Base-by-base conservation (phyloP, 2,888 invertebrate species). In the Microplitis manilae region DNA sequence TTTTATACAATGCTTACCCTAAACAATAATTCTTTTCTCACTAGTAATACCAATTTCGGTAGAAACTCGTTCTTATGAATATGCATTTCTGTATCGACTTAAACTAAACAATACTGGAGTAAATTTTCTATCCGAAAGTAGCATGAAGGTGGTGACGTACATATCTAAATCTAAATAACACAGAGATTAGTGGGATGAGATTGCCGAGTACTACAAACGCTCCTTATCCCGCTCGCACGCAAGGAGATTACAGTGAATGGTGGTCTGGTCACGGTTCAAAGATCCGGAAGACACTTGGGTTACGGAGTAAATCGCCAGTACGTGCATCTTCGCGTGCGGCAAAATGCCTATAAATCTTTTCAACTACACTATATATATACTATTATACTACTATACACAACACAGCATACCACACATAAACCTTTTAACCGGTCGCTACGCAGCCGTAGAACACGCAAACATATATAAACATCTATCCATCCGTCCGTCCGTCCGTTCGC, bases 231-330 rank as follows among this genome's bases (percentile, higher is more conserved):
- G 68, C 69, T 76, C 68, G 76, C 81, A 80, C 76, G 79, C 82
- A 75, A 81, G 78, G 80, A 81, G 80, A 82, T 81, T 81, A 79
- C 75, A 78, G 77, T 72, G 78, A 77, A 81, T 50, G 76, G 77
- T 77, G 80, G 76, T 79, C 79, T 73, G 79, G 81, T 82, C 79
- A 82, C 80, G 80, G 82, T 82, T 81, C 82, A 81, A 81, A 81
- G 80, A 82, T 82, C 82, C 80, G 80, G 81, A 82, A 79, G 80
- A 81, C 78, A 78, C 79, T 79, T 80, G 71, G 81, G 79, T 80
- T 81, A 80, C 79, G 76, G 75, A 77, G 78, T 79, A 81, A 82
- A 80, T 73, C 76, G 76, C 80, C 72, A 76, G 77, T 73, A 76
- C 78, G 76, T 79, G 79, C 77, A 82, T 80, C 79, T 81, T 81